Evolutionary conservation across 1,140 invertebrate genomes (phyloP), one percentile per base, ranked within the genome.

Genomic region (Drosophila quadrilineata): DNA sequence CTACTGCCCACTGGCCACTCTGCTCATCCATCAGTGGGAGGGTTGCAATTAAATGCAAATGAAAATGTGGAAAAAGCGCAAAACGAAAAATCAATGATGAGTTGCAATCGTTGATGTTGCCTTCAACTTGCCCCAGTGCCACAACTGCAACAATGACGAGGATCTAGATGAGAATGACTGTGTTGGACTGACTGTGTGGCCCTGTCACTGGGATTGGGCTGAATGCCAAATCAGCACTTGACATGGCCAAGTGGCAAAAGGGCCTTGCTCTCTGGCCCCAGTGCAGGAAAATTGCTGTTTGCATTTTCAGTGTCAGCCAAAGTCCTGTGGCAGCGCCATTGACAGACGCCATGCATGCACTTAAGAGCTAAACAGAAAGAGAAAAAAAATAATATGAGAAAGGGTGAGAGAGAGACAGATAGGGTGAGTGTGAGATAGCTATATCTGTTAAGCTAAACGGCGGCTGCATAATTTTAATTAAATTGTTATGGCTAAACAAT

Each of bases 181-280:
- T 8, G 3, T 8, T 22, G 38, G 21, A 1, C 3, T 9, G 40
- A 1, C 16, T 36, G 8, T 22, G 50, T 16, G 46, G 29, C 28
- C 29, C 22, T 31, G 12, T 4, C n/a, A 12, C 64, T 80, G 76
- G n/a, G n/a, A n/a, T n/a, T n/a, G n/a, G n/a, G 79, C 74, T 22
- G 50, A n/a, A 62, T 71, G 79, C 79, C 79, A 84, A 84, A 68
- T 54, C 71, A 54, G 29, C 63, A 71, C 70, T 85, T 85, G 79
- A 79, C 74, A 71, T 49, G 43, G 59, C 21, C 49, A n/a, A n/a
- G 43, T 56, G 75, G 52, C 60, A 41, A 36, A 35, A 43, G 65
- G 35, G 71, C 28, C 66, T n/a, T n/a, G n/a, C n/a, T n/a, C n/a
- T n/a, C n/a, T n/a, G n/a, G n/a, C n/a, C n/a, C n/a, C n/a, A n/a